Percentiles rank a stretch among this genome's conserved stretches.
These are phyloP conservation scores for Nixonia krombeini DNA, from an alignment of 1,140 invertebrate genomes.

Conservation along the genomic window DNA sequence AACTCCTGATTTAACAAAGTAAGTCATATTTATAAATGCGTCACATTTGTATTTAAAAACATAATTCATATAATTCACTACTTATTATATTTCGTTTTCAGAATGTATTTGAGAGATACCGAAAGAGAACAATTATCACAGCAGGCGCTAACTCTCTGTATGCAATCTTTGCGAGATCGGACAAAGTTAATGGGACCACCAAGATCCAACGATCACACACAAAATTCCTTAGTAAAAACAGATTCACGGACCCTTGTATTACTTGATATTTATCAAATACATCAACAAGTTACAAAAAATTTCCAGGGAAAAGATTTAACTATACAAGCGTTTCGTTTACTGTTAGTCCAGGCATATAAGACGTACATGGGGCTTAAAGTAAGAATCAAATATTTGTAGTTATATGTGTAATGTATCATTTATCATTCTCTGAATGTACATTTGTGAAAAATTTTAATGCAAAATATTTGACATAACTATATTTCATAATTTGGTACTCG, in stretches of 20 bases:
- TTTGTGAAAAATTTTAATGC: too few species aligned
- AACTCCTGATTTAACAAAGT: conserved; percentile 87
- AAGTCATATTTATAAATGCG: conserved; percentile 50
- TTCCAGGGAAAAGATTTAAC: conserved; percentile 72
- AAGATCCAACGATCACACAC: conserved; percentile 29
- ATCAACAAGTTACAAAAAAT: conserved; percentile 76
- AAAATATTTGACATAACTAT: too few species aligned
- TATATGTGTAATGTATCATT: too few species aligned
- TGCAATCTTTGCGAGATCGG: conserved; percentile 74
- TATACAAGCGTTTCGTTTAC: conserved; percentile 68
- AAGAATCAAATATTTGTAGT: conserved; percentile 33
- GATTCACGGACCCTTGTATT: conserved; percentile 68
- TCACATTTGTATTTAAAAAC: too few species aligned
- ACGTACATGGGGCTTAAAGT: conserved; percentile 68
- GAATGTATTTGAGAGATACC: conserved; percentile 84
- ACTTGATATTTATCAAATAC: conserved; percentile 76
- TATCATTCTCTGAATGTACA: too few species aligned
- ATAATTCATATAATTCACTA: conserved; percentile 10
- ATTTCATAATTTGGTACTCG: too few species aligned
- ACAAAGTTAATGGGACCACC: conserved; percentile 59
- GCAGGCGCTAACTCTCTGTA: conserved; percentile 80
- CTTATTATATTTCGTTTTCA: too few species aligned
- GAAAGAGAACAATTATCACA: conserved; percentile 84
- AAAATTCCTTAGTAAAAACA: conserved; percentile 39
- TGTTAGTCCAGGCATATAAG: conserved; percentile 77